Percentiles rank a stretch among this genome's conserved stretches.
These are phyloP conservation scores for Synergus umbraculus DNA, from an alignment of 2,888 invertebrate species.

Conservation along the genomic window DNA sequence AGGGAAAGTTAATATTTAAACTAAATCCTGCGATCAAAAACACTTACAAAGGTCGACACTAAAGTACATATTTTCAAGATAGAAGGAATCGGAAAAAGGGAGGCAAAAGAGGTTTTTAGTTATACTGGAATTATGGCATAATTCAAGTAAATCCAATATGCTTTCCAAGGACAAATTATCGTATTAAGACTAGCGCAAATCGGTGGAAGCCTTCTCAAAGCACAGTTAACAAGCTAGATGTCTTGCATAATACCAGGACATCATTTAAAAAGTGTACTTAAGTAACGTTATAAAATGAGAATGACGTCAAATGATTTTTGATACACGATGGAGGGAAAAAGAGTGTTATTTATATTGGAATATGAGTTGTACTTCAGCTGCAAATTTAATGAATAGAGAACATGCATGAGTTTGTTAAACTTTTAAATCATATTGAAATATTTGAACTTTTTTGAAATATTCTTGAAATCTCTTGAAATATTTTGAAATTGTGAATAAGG, in stretches of 20 bases:
- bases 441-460: too few relatives aligned
- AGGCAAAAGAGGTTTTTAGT: slow-evolving; percentile 43
- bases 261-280: slow-evolving; percentile 4
- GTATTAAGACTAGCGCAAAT: slow-evolving; percentile 66
- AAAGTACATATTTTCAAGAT: not conserved
- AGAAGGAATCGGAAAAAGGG: slow-evolving; percentile 40
- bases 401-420: slow-evolving; percentile 19
- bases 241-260: slow-evolving; percentile 58
- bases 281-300: not conserved
- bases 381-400: not conserved
- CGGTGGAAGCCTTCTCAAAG: slow-evolving; percentile 68
- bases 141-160: slow-evolving; percentile 66
- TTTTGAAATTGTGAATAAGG: too few relatives aligned
- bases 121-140: slow-evolving; percentile 52
- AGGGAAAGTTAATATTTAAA: slow-evolving; percentile 3
- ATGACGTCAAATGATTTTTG: not conserved
- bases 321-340: not conserved
- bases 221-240: slow-evolving; percentile 64
- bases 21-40: not conserved
- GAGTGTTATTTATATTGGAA: not conserved
- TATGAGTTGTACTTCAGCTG: not conserved
- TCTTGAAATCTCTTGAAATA: too few relatives aligned
- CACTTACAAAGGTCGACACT: not conserved
- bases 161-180: slow-evolving; percentile 66
- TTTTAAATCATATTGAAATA: not conserved